Evolutionary conservation across 2,888 invertebrate species (phyloP).

Genomic region (Stenodema calcarata): DNA sequence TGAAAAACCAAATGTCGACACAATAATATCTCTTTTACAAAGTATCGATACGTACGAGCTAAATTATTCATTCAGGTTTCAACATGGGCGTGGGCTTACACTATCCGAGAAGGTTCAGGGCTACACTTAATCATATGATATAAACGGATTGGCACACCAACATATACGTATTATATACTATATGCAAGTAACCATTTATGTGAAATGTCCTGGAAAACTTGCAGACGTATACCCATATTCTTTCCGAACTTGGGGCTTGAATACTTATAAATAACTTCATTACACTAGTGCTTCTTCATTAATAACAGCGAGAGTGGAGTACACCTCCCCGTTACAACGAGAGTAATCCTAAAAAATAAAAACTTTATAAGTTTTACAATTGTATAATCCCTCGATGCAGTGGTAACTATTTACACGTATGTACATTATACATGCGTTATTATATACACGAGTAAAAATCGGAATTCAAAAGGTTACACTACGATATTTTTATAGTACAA

Average conservation of each 20-base stretch:
- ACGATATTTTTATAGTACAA: constrained; percentile 10
- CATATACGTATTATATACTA: not conserved
- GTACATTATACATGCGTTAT: constrained; percentile 1
- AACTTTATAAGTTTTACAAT: not conserved
- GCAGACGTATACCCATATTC: constrained; percentile 49
- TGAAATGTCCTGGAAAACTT: constrained; percentile 43
- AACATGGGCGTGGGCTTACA: constrained; percentile 44
- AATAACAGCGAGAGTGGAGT: not conserved
- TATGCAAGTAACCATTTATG: constrained; percentile 45
- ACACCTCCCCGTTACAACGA: not conserved
- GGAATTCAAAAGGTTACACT: not conserved
- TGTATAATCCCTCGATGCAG: constrained; percentile 3
- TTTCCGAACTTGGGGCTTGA: constrained; percentile 50
- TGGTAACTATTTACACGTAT: constrained; percentile 24
- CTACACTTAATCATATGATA: not conserved
- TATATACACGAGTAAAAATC: constrained; percentile 23
- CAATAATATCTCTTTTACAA: not conserved
- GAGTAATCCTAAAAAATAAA: constrained; percentile 4
- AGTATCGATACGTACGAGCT: not conserved
- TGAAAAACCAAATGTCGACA: not conserved
- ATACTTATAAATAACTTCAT: constrained; percentile 18
- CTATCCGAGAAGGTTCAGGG: not conserved
- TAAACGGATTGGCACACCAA: constrained; percentile 41
- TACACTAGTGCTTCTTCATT: constrained; percentile 19
- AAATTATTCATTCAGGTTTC: not conserved